Percentiles rank a stretch among this genome's conserved stretches.
Conservation (phyloP, 2,797 vertebrate genomes). For the Siniperca obscura region DNA sequence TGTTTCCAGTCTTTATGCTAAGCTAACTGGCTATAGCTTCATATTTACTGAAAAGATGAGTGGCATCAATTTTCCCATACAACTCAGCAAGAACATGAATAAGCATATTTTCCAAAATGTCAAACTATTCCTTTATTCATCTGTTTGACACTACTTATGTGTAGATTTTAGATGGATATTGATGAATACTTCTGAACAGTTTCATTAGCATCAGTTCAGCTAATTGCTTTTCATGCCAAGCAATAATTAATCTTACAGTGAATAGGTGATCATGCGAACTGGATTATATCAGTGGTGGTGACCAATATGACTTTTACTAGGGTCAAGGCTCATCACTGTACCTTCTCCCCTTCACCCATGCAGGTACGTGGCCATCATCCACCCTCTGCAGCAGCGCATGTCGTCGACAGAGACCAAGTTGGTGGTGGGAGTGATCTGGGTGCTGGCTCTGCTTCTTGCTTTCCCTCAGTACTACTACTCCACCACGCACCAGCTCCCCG, state of each 20-base stretch:
- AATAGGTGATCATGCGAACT: background rate
- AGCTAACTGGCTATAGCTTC: background rate
- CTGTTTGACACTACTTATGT: background rate
- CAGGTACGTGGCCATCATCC: slow-evolving; percentile 99
- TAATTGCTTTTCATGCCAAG: background rate
- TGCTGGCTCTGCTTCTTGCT: slow-evolving; percentile 92
- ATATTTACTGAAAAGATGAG: background rate
- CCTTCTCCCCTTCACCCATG: background rate
- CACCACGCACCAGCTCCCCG: slow-evolving; percentile 80
- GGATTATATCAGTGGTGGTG: background rate
- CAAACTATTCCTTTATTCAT: background rate
- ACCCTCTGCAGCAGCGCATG: slow-evolving; percentile 93
- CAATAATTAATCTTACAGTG: background rate
- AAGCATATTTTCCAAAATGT: background rate
- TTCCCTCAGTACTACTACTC: slow-evolving; percentile 96
- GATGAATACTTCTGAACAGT: background rate
- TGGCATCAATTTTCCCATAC: background rate
- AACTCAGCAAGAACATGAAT: background rate
- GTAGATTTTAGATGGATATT: background rate
- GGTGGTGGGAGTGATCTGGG: slow-evolving; percentile 92
- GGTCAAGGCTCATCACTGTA: background rate
- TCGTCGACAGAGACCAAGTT: slow-evolving; percentile 93
- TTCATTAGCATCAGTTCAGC: background rate
- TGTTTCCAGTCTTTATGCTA: too few species aligned
- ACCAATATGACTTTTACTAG: background rate